phyloP scores from a whole-genome alignment of 2,888 invertebrate genomes.

The Chrysopilus asiliformis region DNA sequence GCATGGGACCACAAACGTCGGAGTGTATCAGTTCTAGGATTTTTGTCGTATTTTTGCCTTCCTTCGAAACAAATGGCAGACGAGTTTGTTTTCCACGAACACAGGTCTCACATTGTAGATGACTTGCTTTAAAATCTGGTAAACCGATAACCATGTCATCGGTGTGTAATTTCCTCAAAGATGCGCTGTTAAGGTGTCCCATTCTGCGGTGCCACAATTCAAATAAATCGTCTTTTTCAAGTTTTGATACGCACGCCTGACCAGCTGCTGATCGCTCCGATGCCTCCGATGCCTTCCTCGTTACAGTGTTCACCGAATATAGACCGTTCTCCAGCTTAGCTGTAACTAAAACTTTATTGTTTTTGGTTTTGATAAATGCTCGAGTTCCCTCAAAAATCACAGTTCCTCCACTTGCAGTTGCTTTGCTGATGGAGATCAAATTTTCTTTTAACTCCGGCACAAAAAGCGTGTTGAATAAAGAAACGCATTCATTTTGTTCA shows the following conservation, averaged over 20 bases:
- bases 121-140: no score
- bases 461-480: conserved; percentile 8
- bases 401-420: conserved; percentile 5
- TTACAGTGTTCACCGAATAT: neutral
- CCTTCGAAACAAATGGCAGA: no score
- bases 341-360: conserved; percentile 4
- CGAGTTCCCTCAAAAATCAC: conserved; percentile 6
- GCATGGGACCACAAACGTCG: conserved; percentile 15
- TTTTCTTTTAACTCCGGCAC: conserved; percentile 6
- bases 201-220: conserved; percentile 7
- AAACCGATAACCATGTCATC: no score
- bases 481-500: neutral
- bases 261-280: no score
- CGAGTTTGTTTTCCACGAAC: no score
- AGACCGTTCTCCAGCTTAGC: no score
- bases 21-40: no score
- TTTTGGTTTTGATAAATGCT: conserved; percentile 4
- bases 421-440: conserved; percentile 9
- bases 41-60: no score
- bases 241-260: no score
- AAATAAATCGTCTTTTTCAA: no score
- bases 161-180: conserved; percentile 7
- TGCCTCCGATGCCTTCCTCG: neutral
- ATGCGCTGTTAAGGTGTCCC: conserved; percentile 7
- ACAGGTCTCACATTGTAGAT: no score